Conservation (phyloP, 1,140 invertebrate genomes). For the Telenomus remus region DNA sequence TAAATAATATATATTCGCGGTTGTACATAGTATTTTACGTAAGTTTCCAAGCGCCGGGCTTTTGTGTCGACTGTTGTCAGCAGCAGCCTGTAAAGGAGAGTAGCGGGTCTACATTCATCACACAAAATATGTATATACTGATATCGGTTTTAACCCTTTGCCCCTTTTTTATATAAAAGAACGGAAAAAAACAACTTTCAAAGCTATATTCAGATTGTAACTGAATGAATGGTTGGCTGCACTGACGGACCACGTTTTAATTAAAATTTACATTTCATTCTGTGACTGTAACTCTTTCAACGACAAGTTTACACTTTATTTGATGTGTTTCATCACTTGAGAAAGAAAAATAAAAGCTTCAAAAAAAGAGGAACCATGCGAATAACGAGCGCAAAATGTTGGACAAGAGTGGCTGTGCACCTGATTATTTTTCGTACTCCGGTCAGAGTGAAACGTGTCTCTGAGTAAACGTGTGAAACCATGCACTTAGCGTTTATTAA, state of each 20-base stretch:
- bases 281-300: too few species aligned
- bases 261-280: too few species aligned
- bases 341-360: too few species aligned
- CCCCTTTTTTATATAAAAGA: slow-evolving; percentile 8
- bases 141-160: slow-evolving; percentile 12
- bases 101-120: slow-evolving; percentile 45
- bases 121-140: slow-evolving; percentile 43
- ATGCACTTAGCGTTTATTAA: slow-evolving; percentile 12
- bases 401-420: too few species aligned
- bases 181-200: background rate
- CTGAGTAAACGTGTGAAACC: background rate
- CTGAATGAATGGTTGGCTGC: too few species aligned
- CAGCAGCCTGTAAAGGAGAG: background rate
- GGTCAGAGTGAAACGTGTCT: background rate
- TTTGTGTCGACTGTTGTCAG: background rate
- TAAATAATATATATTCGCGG: slow-evolving; percentile 2
- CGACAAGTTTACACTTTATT: too few species aligned
- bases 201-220: background rate
- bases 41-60: background rate
- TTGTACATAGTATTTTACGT: slow-evolving; percentile 29
- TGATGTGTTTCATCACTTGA: too few species aligned
- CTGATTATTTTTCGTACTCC: too few species aligned
- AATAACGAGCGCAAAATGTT: too few species aligned
- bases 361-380: too few species aligned
- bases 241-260: too few species aligned